Conservation (phyloP, 2,113 vertebrate genomes). For the Daubentonia madagascariensis region DNA sequence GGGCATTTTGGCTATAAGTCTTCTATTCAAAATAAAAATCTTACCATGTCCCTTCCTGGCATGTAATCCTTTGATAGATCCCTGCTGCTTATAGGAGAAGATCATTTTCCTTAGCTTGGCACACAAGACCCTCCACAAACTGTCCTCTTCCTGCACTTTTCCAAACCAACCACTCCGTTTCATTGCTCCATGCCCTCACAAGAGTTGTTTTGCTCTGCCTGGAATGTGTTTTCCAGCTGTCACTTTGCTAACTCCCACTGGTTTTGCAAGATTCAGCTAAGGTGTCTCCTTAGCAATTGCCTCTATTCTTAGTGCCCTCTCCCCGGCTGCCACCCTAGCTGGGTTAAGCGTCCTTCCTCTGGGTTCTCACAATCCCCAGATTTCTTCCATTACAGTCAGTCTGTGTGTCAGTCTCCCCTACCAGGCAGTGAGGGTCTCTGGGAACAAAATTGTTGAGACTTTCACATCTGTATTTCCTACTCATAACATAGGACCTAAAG, state of each 20-base stretch:
- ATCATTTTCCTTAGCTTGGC: neutral
- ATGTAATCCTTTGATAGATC: neutral
- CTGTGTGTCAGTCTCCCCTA: neutral
- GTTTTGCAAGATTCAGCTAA: neutral
- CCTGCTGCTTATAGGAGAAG: neutral
- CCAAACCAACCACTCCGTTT: neutral
- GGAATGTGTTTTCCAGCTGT: neutral
- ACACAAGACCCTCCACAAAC: neutral
- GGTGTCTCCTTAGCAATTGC: neutral
- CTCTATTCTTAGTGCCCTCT: neutral
- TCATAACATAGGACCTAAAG: neutral
- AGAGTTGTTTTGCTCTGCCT: neutral
- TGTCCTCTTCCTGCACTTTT: neutral
- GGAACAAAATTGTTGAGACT: neutral
- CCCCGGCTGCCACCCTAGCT: neutral
- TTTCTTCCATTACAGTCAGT: neutral
- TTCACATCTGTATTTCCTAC: neutral
- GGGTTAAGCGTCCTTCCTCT: neutral
- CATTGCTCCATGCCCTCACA: neutral
- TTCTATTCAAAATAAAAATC: neutral
- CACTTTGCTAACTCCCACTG: neutral
- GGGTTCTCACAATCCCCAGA: neutral
- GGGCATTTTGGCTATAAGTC: neutral
- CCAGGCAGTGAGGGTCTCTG: neutral
- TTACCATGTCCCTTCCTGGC: neutral